Evolutionary conservation across 1,140 invertebrate species (phyloP).

Genomic region (Brachionus sp.): DNA sequence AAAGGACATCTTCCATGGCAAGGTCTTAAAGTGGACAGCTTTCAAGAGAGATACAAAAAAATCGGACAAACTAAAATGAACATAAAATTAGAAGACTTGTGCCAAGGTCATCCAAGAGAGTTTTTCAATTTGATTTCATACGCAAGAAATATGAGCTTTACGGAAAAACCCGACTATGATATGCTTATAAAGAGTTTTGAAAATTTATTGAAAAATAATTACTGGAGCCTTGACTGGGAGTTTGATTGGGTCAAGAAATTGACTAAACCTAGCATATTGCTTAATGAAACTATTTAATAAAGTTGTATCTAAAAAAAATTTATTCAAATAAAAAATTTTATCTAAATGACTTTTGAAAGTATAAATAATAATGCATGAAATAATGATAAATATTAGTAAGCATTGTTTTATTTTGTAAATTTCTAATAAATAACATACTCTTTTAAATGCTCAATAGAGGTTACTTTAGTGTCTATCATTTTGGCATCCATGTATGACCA

Average conservation of each 20-base stretch:
- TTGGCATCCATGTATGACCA: too few relatives aligned
- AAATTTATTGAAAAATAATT: slow-evolving; percentile 2
- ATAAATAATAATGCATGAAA: too few relatives aligned
- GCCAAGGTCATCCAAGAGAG: slow-evolving; percentile 45
- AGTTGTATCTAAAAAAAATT: not conserved
- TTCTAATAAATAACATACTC: too few relatives aligned
- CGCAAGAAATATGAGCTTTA: slow-evolving; percentile 3
- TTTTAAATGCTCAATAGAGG: too few relatives aligned
- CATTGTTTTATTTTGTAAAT: too few relatives aligned
- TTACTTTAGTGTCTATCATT: too few relatives aligned
- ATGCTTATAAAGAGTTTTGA: not conserved
- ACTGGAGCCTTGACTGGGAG: slow-evolving; percentile 14
- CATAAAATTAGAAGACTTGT: slow-evolving; percentile 37
- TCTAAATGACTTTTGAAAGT: not conserved
- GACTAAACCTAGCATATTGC: not conserved
- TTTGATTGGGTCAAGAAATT: slow-evolving; percentile 13
- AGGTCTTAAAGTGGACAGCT: not conserved
- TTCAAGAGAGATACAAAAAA: slow-evolving; percentile 19
- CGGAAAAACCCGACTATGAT: slow-evolving; percentile 33
- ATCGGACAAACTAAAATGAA: slow-evolving; percentile 46
- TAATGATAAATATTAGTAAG: too few relatives aligned
- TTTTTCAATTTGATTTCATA: slow-evolving; percentile 29
- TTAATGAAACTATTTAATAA: not conserved
- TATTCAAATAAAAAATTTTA: not conserved
- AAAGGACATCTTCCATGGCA: slow-evolving; percentile 50